Conservation (phyloP, 92 coral and sea anemone genomes). For the Diadumene lineata region DNA sequence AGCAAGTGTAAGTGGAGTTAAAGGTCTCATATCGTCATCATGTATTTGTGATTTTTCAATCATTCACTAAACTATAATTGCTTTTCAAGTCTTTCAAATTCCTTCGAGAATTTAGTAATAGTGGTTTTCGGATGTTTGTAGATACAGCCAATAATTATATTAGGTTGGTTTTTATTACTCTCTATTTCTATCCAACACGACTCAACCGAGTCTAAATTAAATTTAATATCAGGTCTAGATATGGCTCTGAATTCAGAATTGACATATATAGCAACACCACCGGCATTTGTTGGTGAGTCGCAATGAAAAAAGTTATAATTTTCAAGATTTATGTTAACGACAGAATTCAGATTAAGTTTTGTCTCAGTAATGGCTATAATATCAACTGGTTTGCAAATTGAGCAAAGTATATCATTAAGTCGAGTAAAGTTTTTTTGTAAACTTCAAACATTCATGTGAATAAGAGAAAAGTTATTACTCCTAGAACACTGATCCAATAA, state of each 20-base stretch:
- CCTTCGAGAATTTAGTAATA: background rate
- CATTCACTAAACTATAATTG: no score
- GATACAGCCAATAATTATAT: slow-evolving; percentile 11
- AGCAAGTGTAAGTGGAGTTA: no score
- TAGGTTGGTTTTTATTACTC: slow-evolving; percentile 5
- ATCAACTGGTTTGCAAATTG: background rate
- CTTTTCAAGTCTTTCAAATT: no score
- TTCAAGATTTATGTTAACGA: slow-evolving; percentile 8
- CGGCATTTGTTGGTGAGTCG: slow-evolving; percentile 20
- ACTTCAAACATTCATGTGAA: background rate
- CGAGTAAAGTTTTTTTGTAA: background rate
- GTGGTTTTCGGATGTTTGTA: slow-evolving; percentile 18
- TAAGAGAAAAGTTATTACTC: background rate
- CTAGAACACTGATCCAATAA: background rate
- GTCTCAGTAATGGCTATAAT: background rate
- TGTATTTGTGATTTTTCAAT: no score
- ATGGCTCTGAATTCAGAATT: background rate
- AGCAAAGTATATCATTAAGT: background rate
- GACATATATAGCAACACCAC: background rate
- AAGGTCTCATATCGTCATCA: no score
- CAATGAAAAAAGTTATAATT: slow-evolving; percentile 20
- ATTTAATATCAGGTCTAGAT: background rate
- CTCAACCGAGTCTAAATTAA: no score
- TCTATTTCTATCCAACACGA: background rate
- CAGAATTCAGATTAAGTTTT: background rate